Base-by-base conservation (phyloP, 2,888 invertebrate species). In the Pilophorus perplexus region DNA sequence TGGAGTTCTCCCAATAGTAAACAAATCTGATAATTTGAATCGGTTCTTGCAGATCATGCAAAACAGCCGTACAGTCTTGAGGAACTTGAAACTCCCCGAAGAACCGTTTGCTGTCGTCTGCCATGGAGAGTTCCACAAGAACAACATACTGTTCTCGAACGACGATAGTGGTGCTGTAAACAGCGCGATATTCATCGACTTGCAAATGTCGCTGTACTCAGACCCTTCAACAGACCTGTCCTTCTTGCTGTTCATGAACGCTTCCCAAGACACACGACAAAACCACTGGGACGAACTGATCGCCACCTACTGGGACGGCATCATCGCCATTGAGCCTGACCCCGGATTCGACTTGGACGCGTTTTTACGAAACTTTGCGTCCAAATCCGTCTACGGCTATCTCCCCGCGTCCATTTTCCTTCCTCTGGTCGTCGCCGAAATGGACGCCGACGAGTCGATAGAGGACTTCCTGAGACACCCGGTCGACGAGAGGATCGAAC, bases 121-220 rank as follows among this genome's bases (percentile, higher is more conserved):
- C 54, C 78, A 78, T 52, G 77, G 78, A 0, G 78, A 78, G 68
- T 71, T 78, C 38, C 77, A 76, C 74, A 73, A 77, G 5, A 78
- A 77, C 68, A 78, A 78, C 71, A 72, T 78, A 38, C 64, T 78
- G 22, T 77, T 74, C 67, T 74, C 74, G 42, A 77, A 78, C 66
- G 74, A 74, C 37, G 59, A 16, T 1, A 67, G 72, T 5, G 73
- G 70, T 4, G 73, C 73, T 42, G 76, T 77, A 1, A 25, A 68
- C 2, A 73, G 72, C 22, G 75, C 75, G 40, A 75, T 74, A 52
- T 72, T 77, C 22, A 74, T 77, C 38, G 77, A 77, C 69, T 75
- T 77, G 55, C 77, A 77, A 25, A 75, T 73, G 42, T 10, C 72
- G 0, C 48, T 71, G 4, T 75, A 74, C 40, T 75, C 75, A 38